Conservation (phyloP, 2,113 vertebrate genomes). For the Hymenochirus boettgeri region DNA sequence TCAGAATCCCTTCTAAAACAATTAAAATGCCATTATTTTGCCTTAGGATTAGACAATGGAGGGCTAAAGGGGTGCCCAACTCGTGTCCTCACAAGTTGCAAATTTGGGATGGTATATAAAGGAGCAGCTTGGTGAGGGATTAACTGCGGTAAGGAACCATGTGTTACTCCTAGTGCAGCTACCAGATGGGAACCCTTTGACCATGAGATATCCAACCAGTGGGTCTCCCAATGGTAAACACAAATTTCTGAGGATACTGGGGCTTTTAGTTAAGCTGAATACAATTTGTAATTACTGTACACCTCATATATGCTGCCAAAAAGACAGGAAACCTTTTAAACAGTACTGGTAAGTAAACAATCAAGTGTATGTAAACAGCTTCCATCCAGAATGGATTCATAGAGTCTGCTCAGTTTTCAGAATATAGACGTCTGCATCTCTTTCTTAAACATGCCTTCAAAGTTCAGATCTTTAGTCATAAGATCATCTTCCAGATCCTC, state of each 20-base stretch:
- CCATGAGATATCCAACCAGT: background rate
- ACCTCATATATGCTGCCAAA: background rate
- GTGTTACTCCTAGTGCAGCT: too few species aligned
- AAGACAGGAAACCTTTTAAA: background rate
- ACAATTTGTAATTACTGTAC: background rate
- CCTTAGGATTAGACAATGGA: too few species aligned
- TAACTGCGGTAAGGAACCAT: too few species aligned
- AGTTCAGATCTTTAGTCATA: conserved; percentile 91
- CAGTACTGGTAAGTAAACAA: background rate
- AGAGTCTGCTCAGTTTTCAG: conserved; percentile 54
- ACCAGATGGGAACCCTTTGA: background rate
- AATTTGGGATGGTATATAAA: too few species aligned
- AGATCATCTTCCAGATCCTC: conserved; percentile 94
- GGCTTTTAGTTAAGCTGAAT: background rate
- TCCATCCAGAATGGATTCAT: background rate
- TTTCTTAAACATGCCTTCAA: conserved; percentile 95
- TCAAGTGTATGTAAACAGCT: background rate
- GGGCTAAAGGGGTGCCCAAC: too few species aligned
- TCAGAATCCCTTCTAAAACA: too few species aligned
- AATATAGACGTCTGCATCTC: conserved; percentile 93
- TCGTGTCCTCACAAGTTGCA: too few species aligned
- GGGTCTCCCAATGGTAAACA: background rate
- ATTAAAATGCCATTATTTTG: too few species aligned
- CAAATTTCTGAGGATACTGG: background rate
- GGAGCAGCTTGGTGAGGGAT: too few species aligned